These are phyloP conservation scores for Cosmia pyralina DNA, from an alignment of 2,888 invertebrate species.

Conservation along the genomic window DNA sequence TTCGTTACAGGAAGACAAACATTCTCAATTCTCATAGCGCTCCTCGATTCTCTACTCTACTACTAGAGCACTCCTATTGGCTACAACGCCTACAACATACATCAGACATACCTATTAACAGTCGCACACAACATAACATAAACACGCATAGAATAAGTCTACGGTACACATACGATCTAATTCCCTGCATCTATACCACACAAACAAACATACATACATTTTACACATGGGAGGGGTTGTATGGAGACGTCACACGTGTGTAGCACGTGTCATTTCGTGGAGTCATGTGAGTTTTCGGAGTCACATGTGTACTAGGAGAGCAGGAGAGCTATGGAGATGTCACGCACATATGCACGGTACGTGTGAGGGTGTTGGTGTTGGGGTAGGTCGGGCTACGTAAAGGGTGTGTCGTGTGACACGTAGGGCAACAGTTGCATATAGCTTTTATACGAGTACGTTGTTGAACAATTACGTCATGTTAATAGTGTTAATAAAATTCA, in stretches of 20 bases:
- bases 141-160: slow-evolving; percentile 50
- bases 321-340: slow-evolving; percentile 73
- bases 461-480: background rate
- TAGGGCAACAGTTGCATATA: slow-evolving; percentile 5
- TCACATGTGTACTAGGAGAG: slow-evolving; percentile 87
- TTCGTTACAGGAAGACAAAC: background rate
- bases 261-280: slow-evolving; percentile 75
- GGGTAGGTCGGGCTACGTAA: slow-evolving; percentile 65
- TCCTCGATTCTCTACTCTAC: slow-evolving; percentile 2
- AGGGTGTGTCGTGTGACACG: slow-evolving; percentile 47
- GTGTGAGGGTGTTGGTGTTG: slow-evolving; percentile 66
- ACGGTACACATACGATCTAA: slow-evolving; percentile 58
- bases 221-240: slow-evolving; percentile 59
- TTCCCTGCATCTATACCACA: slow-evolving; percentile 54
- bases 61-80: slow-evolving; percentile 8
- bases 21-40: background rate
- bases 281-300: slow-evolving; percentile 86
- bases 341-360: slow-evolving; percentile 72
- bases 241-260: slow-evolving; percentile 65
- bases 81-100: slow-evolving; percentile 13
- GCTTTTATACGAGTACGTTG: background rate
- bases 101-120: slow-evolving; percentile 25
- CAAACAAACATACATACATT: slow-evolving; percentile 60
- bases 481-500: background rate
- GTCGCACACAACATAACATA: slow-evolving; percentile 45